A percentile compares a stretch with the other conserved stretches of the same genome.
These are phyloP conservation scores for Archegozetes longisetosus DNA, from an alignment of 1,140 invertebrate species.

Conservation along the genomic window DNA sequence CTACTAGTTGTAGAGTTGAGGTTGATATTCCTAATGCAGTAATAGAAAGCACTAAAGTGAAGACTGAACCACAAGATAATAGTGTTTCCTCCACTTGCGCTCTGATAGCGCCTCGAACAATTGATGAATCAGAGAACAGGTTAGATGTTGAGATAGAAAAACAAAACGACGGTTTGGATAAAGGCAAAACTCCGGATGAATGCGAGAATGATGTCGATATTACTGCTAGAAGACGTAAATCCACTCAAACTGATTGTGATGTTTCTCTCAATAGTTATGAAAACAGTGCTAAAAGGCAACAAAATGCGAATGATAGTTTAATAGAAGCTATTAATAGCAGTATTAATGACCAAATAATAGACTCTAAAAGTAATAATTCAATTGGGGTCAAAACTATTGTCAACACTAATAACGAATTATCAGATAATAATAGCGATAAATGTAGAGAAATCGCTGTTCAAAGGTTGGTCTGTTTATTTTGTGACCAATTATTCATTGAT, in stretches of 20 bases:
- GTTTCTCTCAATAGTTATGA: too few relatives aligned
- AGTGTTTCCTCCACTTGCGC: neutral
- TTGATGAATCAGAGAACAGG: too few relatives aligned
- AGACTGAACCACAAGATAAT: neutral
- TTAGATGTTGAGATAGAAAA: neutral
- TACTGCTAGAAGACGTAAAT: too few relatives aligned
- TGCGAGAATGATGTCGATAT: too few relatives aligned
- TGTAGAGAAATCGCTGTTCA: too few relatives aligned
- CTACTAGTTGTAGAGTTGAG: neutral
- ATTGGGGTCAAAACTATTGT: neutral
- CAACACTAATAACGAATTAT: neutral
- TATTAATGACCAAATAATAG: neutral
- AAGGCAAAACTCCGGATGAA: neutral
- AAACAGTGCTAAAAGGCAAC: too few relatives aligned
- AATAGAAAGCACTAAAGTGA: neutral
- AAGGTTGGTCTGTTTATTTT: neutral
- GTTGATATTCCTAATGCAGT: neutral
- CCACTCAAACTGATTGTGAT: too few relatives aligned
- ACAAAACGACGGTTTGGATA: neutral
- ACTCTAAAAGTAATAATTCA: neutral
- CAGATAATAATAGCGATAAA: neutral
- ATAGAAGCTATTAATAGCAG: too few relatives aligned
- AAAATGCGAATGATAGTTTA: too few relatives aligned
- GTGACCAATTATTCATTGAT: neutral
- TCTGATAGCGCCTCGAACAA: too few relatives aligned